Evolutionary conservation across 2,113 vertebrate genomes (phyloP).

Genomic region (Myiopsitta monachus): DNA sequence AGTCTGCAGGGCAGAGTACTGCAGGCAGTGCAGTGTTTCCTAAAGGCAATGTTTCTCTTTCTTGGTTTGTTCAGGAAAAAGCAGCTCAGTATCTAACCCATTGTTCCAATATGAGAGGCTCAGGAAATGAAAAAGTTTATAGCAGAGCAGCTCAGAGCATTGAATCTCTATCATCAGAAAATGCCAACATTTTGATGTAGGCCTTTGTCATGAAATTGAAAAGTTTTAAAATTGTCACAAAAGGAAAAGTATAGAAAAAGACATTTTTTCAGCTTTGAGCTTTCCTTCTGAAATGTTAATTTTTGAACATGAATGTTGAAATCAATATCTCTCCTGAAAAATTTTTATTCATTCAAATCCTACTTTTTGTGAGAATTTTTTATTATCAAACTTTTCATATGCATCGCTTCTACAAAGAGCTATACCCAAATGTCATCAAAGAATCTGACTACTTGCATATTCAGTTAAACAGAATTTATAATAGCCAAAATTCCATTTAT

Average conservation of each 20-base stretch:
- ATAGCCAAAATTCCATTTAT: not conserved
- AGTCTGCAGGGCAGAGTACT: slow-evolving; percentile 2
- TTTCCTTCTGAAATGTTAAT: slow-evolving; percentile 20
- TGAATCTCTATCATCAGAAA: not conserved
- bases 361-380: not conserved
- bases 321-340: not conserved
- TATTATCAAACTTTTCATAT: not conserved
- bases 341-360: not conserved
- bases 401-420: not conserved
- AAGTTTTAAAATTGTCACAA: not conserved
- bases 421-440: not conserved
- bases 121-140: slow-evolving; percentile 1
- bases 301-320: not conserved
- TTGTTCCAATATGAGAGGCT: slow-evolving; percentile 9
- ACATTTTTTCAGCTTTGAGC: not conserved
- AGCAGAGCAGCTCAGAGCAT: not conserved
- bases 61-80: not conserved
- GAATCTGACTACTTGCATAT: not conserved
- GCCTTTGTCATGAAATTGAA: not conserved
- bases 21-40: not conserved
- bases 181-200: not conserved
- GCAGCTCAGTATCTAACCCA: not conserved
- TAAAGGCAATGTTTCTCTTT: not conserved
- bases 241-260: not conserved
- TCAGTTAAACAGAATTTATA: not conserved